A percentile compares a stretch with the other conserved stretches of the same genome.
Evolutionary conservation across 2,888 invertebrate genomes (phyloP).

Genomic region (Macropis europaea): DNA sequence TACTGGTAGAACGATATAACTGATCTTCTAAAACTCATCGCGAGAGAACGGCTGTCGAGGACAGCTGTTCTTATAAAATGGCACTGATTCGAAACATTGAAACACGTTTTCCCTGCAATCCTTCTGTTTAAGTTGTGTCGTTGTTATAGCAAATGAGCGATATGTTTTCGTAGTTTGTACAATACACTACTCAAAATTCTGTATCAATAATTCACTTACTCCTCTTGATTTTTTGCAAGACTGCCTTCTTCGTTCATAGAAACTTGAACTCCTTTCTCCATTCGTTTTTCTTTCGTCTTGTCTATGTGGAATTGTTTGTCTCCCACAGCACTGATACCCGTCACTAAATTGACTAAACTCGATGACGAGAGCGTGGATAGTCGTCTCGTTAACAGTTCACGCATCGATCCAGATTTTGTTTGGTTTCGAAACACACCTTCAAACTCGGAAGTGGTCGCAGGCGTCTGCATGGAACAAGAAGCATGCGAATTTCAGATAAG

Average conservation of each 20-base stretch:
- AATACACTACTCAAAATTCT: too few species aligned
- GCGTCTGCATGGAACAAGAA: slow-evolving; percentile 30
- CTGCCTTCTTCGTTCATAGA: slow-evolving; percentile 26
- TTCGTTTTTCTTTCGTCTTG: slow-evolving; percentile 9
- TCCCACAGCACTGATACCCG: slow-evolving; percentile 41
- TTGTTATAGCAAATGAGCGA: too few species aligned
- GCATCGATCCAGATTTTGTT: slow-evolving; percentile 59
- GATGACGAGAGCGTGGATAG: slow-evolving; percentile 70
- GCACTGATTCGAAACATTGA: too few species aligned
- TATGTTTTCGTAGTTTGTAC: too few species aligned
- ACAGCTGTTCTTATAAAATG: too few species aligned
- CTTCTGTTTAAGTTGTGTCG: too few species aligned
- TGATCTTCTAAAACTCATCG: too few species aligned
- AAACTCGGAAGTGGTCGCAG: slow-evolving; percentile 60
- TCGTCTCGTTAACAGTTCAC: slow-evolving; percentile 59
- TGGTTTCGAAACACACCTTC: slow-evolving; percentile 62
- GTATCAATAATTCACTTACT: slow-evolving; percentile 2
- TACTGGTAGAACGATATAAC: too few species aligned
- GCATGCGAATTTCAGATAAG: neutral
- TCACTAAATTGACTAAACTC: slow-evolving; percentile 72
- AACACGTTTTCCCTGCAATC: too few species aligned
- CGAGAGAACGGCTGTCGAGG: too few species aligned
- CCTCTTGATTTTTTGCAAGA: neutral
- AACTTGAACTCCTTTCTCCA: slow-evolving; percentile 26
- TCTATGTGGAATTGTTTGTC: slow-evolving; percentile 49